A percentile compares a stretch with the other conserved stretches of the same genome.
phyloP scores from a whole-genome alignment of 2,797 vertebrate genomes.

The Enteromius paludinosus region DNA sequence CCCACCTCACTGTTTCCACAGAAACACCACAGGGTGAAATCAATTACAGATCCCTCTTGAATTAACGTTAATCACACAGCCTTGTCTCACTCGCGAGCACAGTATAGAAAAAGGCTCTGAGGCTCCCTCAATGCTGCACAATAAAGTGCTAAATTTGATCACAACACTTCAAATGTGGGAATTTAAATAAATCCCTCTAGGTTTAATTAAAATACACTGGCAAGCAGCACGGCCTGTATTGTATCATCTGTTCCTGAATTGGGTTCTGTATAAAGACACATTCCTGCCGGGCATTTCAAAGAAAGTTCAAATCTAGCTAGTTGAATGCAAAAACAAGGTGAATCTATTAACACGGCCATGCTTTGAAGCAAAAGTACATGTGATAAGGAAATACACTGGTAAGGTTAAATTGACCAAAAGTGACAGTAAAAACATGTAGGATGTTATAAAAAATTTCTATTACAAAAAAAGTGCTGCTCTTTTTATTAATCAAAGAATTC shows the following conservation, averaged over 20 bases:
- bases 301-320: not conserved
- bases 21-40: slow-evolving; percentile 53
- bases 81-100: slow-evolving; percentile 21
- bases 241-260: not conserved
- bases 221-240: slow-evolving; percentile 5
- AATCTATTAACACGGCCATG: not conserved
- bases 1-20: slow-evolving; percentile 49
- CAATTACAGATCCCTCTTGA: slow-evolving; percentile 58
- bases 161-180: slow-evolving; percentile 42
- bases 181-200: slow-evolving; percentile 33
- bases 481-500: not conserved
- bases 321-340: slow-evolving; percentile 3
- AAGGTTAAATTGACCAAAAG: not conserved
- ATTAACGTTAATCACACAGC: slow-evolving; percentile 55
- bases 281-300: not conserved
- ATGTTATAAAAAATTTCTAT: not conserved
- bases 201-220: slow-evolving; percentile 32
- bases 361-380: not conserved
- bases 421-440: not conserved
- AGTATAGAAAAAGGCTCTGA: slow-evolving; percentile 3
- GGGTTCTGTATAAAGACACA: slow-evolving; percentile 1
- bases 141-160: slow-evolving; percentile 37
- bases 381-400: not conserved
- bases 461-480: not conserved
- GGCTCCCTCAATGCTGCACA: slow-evolving; percentile 11